Conservation (phyloP, 1,140 invertebrate species). For the Eurosta solidaginis region DNA sequence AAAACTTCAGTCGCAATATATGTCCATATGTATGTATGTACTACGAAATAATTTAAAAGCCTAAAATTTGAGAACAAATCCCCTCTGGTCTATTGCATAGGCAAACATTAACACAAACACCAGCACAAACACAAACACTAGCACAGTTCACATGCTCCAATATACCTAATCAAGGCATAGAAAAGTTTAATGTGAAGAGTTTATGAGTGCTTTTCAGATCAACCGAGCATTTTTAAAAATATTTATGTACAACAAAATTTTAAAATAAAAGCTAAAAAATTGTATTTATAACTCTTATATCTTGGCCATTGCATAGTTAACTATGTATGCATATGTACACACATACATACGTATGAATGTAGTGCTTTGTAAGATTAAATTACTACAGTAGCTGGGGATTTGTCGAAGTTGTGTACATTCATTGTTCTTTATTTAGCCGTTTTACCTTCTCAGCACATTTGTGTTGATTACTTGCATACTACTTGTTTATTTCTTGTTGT, state of each 20-base stretch:
- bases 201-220: slow-evolving; percentile 5
- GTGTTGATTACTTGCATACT: slow-evolving; percentile 17
- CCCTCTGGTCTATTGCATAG: background rate
- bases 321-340: no score
- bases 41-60: slow-evolving; percentile 10
- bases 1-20: background rate
- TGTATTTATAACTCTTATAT: background rate
- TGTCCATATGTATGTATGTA: background rate
- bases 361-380: slow-evolving; percentile 20
- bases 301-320: background rate
- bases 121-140: background rate
- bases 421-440: background rate
- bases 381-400: slow-evolving; percentile 1
- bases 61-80: slow-evolving; percentile 19
- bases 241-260: slow-evolving; percentile 1
- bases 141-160: background rate
- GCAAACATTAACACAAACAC: background rate
- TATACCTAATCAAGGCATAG: no score
- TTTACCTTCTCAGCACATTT: background rate
- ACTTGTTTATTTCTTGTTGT: background rate
- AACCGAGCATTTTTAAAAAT: background rate
- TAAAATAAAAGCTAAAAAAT: background rate
- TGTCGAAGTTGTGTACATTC: background rate
- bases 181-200: slow-evolving; percentile 15
- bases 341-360: background rate